Conservation (phyloP, 2,888 invertebrate genomes). For the Xylota sylvarum region DNA sequence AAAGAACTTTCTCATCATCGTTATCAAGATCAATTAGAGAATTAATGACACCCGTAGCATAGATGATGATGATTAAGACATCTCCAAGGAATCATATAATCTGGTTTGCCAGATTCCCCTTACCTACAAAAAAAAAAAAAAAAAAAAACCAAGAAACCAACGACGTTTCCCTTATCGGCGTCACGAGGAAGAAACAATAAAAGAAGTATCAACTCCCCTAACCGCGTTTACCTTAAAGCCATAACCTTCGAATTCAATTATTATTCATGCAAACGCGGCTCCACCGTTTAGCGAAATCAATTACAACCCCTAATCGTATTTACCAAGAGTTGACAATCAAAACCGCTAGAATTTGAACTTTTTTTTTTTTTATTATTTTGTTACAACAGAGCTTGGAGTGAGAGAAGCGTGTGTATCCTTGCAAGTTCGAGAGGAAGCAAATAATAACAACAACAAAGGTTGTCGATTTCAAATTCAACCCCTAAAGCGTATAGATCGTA, state of each 20-base stretch:
- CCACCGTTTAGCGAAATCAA: constrained; percentile 77
- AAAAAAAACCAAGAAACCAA: constrained; percentile 1
- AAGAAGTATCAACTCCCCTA: constrained; percentile 66
- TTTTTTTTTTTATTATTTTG: constrained; percentile 29
- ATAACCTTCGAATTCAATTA: constrained; percentile 76
- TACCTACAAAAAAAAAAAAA: constrained; percentile 1
- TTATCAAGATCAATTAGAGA: constrained; percentile 75
- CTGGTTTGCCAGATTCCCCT: constrained; percentile 43
- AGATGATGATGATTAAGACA: constrained; percentile 61
- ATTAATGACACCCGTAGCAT: constrained; percentile 65
- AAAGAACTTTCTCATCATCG: constrained; percentile 71
- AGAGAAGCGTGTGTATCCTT: constrained; percentile 6
- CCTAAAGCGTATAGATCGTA: constrained; percentile 57
- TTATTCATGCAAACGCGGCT: constrained; percentile 76
- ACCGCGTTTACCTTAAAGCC: constrained; percentile 65
- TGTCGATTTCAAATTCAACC: constrained; percentile 75
- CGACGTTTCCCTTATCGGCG: constrained; percentile 62
- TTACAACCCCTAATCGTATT: constrained; percentile 77
- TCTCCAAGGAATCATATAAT: constrained; percentile 47
- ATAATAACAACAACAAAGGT: constrained; percentile 69
- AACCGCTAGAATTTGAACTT: constrained; percentile 66
- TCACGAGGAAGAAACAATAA: constrained; percentile 69
- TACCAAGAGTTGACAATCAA: constrained; percentile 76
- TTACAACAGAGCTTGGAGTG: constrained; percentile 5
- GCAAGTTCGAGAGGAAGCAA: constrained; percentile 28